phyloP scores from a whole-genome alignment of 2,888 invertebrate genomes.

The Eumerus sabulonum region DNA sequence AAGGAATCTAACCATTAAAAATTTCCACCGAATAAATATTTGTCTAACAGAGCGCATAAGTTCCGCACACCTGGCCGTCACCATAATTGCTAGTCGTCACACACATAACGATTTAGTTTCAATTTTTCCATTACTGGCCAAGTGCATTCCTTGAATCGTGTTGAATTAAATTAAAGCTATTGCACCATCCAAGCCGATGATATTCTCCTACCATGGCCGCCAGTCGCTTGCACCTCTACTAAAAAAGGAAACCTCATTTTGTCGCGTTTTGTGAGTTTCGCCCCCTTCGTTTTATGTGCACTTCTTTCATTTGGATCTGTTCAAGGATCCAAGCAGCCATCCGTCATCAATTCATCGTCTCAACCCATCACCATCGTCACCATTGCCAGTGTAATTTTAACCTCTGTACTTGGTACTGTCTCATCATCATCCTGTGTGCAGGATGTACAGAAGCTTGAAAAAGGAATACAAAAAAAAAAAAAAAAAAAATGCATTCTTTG shows the following conservation, averaged over 20 bases:
- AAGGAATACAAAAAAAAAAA: constrained; percentile 10
- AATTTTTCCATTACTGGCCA: constrained; percentile 53
- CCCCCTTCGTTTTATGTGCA: neutral
- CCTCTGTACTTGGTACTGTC: neutral
- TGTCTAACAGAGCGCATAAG: constrained; percentile 22
- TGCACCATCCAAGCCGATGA: constrained; percentile 34
- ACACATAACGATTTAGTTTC: constrained; percentile 42
- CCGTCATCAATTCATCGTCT: constrained; percentile 4
- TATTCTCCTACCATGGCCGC: constrained; percentile 13
- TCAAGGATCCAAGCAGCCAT: constrained; percentile 36
- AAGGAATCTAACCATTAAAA: constrained; percentile 40
- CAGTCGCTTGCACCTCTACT: neutral
- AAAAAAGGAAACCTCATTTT: too few relatives aligned
- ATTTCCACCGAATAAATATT: constrained; percentile 55
- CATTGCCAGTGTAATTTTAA: constrained; percentile 1
- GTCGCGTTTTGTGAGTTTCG: too few relatives aligned
- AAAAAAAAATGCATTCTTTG: constrained; percentile 25
- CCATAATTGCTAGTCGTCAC: constrained; percentile 39
- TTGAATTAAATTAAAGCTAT: constrained; percentile 33
- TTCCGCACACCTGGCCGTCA: neutral
- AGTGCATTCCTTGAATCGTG: constrained; percentile 44
- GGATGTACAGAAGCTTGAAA: neutral
- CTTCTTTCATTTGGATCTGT: constrained; percentile 26
- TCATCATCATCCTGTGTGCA: constrained; percentile 5
- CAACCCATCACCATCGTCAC: neutral